phyloP scores from a whole-genome alignment of 1,140 invertebrate species.

The Radopholus similis region DNA sequence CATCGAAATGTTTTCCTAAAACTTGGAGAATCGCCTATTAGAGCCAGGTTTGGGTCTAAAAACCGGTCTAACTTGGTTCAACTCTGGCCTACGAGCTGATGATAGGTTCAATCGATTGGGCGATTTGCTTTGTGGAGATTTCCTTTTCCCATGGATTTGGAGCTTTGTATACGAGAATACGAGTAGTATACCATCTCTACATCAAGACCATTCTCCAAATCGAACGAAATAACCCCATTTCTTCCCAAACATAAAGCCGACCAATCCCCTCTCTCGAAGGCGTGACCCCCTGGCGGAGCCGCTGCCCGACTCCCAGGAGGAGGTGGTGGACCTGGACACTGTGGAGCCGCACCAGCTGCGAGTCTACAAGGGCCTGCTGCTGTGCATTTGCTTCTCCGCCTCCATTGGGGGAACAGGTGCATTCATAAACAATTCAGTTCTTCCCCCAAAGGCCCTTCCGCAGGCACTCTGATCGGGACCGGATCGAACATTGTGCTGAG shows the following conservation, averaged over 20 bases:
- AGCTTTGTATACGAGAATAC: too few relatives aligned
- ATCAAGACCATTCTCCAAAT: too few relatives aligned
- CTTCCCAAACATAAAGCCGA: neutral
- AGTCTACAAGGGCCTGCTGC: conserved; percentile 62
- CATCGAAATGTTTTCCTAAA: conserved; percentile 12
- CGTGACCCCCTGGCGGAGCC: conserved; percentile 22
- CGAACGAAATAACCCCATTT: too few relatives aligned
- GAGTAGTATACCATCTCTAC: too few relatives aligned
- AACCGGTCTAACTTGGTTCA: too few relatives aligned
- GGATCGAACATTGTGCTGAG: conserved; percentile 82
- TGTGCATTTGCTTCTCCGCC: conserved; percentile 77
- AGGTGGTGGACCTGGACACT: conserved; percentile 14
- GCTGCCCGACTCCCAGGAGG: conserved; percentile 23
- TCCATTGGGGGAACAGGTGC: conserved; percentile 73
- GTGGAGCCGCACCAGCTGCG: conserved; percentile 8
- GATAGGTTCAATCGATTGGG: too few relatives aligned
- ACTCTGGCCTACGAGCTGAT: too few relatives aligned
- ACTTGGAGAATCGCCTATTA: too few relatives aligned
- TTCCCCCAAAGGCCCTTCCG: neutral
- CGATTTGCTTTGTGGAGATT: too few relatives aligned
- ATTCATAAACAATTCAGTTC: neutral
- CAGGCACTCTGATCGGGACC: conserved; percentile 76
- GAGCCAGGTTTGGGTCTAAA: too few relatives aligned
- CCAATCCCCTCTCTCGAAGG: neutral
- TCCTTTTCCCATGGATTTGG: too few relatives aligned